A percentile compares a stretch with the other conserved stretches of the same genome.
These are phyloP conservation scores for Ctenoplectra terminalis DNA, from an alignment of 1,140 invertebrate genomes.

Conservation along the genomic window DNA sequence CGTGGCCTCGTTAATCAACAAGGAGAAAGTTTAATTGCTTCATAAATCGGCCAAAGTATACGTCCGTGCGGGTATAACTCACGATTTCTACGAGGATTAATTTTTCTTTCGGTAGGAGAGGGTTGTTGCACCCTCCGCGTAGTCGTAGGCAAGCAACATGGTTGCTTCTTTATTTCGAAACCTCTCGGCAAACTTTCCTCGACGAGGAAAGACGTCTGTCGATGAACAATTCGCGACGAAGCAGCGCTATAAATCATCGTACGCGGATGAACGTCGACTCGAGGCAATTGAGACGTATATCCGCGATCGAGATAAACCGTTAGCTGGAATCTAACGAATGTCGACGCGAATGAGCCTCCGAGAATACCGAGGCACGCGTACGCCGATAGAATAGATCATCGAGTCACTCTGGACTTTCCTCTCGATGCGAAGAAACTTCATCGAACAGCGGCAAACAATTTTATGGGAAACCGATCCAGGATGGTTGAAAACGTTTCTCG, in stretches of 20 bases:
- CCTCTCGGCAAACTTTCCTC: not conserved
- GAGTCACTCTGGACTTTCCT: not conserved
- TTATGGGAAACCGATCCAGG: too few relatives aligned
- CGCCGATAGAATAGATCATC: not conserved
- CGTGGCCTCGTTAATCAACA: slow-evolving; percentile 41
- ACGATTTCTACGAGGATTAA: not conserved
- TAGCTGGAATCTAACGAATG: slow-evolving; percentile 55
- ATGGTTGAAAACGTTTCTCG: too few relatives aligned
- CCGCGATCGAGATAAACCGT: slow-evolving; percentile 61
- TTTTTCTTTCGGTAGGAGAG: too few relatives aligned
- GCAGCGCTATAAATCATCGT: slow-evolving; percentile 45
- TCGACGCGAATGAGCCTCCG: slow-evolving; percentile 43
- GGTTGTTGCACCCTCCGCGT: too few relatives aligned
- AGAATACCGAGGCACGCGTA: not conserved
- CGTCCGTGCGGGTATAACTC: too few relatives aligned
- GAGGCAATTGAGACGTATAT: slow-evolving; percentile 55
- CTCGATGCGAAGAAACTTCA: not conserved
- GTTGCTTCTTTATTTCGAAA: too few relatives aligned
- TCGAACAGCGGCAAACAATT: too few relatives aligned
- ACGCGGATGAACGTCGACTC: slow-evolving; percentile 18
- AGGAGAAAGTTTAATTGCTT: slow-evolving; percentile 35
- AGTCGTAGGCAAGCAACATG: too few relatives aligned
- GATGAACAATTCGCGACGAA: not conserved
- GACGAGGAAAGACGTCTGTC: not conserved
- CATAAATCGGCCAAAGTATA: slow-evolving; percentile 16